Conservation (phyloP, 2,113 vertebrate species). For the Ameiurus melas region DNA sequence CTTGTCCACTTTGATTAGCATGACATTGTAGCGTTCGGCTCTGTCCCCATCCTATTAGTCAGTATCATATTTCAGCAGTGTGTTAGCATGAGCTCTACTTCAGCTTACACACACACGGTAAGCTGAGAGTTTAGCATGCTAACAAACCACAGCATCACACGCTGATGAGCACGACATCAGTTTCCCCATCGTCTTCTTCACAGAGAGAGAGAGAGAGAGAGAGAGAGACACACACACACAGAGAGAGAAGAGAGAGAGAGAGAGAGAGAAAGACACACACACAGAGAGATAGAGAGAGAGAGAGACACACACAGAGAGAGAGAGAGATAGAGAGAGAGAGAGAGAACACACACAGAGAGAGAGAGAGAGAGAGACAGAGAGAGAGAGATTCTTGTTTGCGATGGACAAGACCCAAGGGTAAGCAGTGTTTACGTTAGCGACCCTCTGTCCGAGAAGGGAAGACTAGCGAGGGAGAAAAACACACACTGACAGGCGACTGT, state of each 20-base stretch:
- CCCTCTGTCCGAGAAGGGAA: conserved; percentile 6
- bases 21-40: background rate
- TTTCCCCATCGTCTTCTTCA: conserved; percentile 28
- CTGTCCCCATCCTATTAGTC: background rate
- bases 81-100: background rate
- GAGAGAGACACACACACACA: too few relatives aligned
- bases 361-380: background rate
- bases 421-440: background rate
- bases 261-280: too few relatives aligned
- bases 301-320: background rate
- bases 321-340: background rate
- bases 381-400: background rate
- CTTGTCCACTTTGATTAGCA: conserved; percentile 5
- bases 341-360: background rate
- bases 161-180: conserved; percentile 28
- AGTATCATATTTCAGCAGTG: background rate
- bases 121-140: background rate
- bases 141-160: conserved; percentile 4
- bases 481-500: background rate
- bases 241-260: background rate
- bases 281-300: too few relatives aligned
- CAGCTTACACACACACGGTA: background rate
- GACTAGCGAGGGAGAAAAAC: background rate
- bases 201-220: background rate
- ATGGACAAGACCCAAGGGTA: background rate